phyloP scores from a whole-genome alignment of 2,113 vertebrate genomes.

The Colistium nudipinnis region DNA sequence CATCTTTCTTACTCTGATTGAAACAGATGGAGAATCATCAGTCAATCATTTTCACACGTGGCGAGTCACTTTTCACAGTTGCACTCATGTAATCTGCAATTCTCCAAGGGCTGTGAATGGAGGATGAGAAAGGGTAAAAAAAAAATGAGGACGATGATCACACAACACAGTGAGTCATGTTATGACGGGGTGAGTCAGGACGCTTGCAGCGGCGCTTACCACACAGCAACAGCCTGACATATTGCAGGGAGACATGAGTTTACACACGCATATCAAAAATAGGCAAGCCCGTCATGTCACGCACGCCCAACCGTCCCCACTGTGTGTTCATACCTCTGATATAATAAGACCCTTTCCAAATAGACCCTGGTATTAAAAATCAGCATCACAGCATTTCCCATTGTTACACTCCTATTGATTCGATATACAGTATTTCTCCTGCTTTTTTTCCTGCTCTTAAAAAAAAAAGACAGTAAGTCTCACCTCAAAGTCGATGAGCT shows the following conservation, averaged over 20 bases:
- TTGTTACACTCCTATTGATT: background rate
- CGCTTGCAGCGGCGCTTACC: constrained; percentile 31
- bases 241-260: constrained; percentile 33
- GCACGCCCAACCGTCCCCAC: background rate
- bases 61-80: background rate
- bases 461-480: constrained; percentile 7
- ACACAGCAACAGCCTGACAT: constrained; percentile 38
- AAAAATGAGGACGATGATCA: constrained; percentile 47
- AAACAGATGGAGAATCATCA: background rate
- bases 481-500: constrained; percentile 97
- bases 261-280: constrained; percentile 13
- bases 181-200: constrained; percentile 56
- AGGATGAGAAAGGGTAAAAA: constrained; percentile 29
- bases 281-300: constrained; percentile 4
- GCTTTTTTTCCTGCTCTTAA: background rate
- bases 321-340: background rate
- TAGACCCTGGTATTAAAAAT: background rate
- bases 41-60: background rate
- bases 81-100: background rate
- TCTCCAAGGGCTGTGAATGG: background rate
- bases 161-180: constrained; percentile 57
- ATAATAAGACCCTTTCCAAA: background rate
- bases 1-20: constrained; percentile 95
- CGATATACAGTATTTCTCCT: background rate
- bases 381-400: background rate